A percentile compares a stretch with the other conserved stretches of the same genome.
Evolutionary conservation across 1,140 invertebrate species (phyloP).

Genomic region (Yoshiicerus persimilis): DNA sequence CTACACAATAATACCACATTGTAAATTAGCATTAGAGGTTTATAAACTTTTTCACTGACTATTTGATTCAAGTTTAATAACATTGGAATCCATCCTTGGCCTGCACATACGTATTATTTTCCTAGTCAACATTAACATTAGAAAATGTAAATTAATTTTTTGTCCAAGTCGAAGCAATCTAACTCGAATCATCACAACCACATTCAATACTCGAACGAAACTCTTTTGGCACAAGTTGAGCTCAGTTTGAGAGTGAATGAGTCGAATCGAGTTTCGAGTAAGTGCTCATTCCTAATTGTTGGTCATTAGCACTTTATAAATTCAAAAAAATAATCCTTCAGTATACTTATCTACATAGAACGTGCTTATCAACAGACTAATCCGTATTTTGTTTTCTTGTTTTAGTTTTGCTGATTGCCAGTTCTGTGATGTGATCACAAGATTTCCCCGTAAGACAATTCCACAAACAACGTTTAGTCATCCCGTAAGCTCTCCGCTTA

Average conservation of each 20-base stretch:
- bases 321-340: background rate
- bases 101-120: background rate
- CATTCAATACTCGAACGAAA: background rate
- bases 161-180: background rate
- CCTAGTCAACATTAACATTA: background rate
- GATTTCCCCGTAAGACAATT: background rate
- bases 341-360: background rate
- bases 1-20: background rate
- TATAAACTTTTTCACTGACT: background rate
- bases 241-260: background rate
- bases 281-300: background rate
- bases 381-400: background rate
- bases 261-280: background rate
- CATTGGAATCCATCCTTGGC: background rate
- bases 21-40: background rate
- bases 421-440: background rate
- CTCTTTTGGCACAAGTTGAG: slow-evolving; percentile 6
- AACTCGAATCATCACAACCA: background rate
- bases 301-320: slow-evolving; percentile 17
- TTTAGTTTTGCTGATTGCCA: slow-evolving; percentile 8
- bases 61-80: background rate
- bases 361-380: background rate
- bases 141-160: slow-evolving; percentile 5
- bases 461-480: background rate
- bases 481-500: background rate